Evolutionary conservation across 2,113 vertebrate genomes (phyloP).

Genomic region (Boleophthalmus pectinirostris): DNA sequence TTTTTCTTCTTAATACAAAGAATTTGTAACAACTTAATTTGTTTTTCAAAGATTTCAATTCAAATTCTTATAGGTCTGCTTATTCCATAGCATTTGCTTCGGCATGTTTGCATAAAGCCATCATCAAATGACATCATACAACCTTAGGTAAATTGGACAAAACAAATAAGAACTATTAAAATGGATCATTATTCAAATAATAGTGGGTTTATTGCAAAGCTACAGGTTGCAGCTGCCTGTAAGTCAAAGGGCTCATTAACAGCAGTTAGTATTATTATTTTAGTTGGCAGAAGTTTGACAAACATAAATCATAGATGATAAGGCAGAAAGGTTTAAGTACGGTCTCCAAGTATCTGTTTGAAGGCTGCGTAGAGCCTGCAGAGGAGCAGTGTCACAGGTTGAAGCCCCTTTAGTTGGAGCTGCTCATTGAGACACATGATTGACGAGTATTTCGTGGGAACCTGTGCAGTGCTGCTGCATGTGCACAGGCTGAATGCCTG

Average conservation of each 20-base stretch:
- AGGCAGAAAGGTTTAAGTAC: no score
- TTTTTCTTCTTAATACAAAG: constrained; percentile 27
- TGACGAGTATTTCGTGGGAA: constrained; percentile 47
- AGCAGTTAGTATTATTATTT: neutral
- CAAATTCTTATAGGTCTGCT: neutral
- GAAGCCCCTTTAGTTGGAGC: constrained; percentile 20
- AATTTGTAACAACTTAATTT: constrained; percentile 3
- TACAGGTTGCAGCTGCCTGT: no score
- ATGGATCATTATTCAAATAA: no score
- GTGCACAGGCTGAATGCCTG: constrained; percentile 30
- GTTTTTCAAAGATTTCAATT: neutral
- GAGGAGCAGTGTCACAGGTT: constrained; percentile 17
- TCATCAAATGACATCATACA: neutral
- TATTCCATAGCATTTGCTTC: neutral
- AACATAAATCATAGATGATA: neutral
- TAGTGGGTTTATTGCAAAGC: no score
- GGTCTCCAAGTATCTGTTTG: neutral
- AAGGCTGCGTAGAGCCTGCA: neutral
- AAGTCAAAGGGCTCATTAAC: neutral
- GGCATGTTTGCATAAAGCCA: neutral
- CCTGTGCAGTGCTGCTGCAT: constrained; percentile 10
- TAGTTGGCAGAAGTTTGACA: neutral
- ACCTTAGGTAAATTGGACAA: no score
- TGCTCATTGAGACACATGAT: constrained; percentile 12
- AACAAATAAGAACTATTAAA: no score